Evolutionary conservation across 2,797 vertebrate species (phyloP), one percentile per base, ranked within the genome.

Genomic region (Bradypodion ventrale): DNA sequence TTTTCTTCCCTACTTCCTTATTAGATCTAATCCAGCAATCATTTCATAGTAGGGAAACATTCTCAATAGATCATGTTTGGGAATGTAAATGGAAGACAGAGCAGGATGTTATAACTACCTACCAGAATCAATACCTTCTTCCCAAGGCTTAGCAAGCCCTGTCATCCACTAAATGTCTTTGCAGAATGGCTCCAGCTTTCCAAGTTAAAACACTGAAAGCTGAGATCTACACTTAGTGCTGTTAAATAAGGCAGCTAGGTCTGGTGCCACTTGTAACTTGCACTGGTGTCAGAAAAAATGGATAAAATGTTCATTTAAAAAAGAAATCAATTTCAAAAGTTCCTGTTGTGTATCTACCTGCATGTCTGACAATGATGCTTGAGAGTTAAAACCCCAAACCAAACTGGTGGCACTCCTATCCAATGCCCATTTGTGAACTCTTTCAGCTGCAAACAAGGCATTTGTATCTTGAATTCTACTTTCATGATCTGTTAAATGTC

Each of bases 1-100:
- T 5, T 40, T 65, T 90, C 87, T 29, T 65, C 62, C 82, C 78
- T 89, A 90, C 27, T 42, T 82, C 46, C 40, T 83, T 75, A 72
- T 80, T 70, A 73, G 79, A 80, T 92, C 89, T 90, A 76, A 89
- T 56, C 84, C 52, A 62, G 23, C 87, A 73, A 86, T 76, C 76
- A 63, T 23, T 79, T 21, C 6, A 35, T 23, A 60, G 29, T n/a
- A 56, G 10, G 75, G 52, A 46, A 82, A 68, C 1, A 74, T 80
- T 89, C 63, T 70, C 32, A 68, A 29, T 68, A 77, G 37, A 72
- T 78, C 83, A 82, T 86, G 72, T 7, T 88, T 4, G 40, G 4
- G 89, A 87, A 78, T 80, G 7, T 73, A 72, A 74, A 82, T 66
- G 52, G 25, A 83, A 83, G 46, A 66, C 25, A 56, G 76, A 87